Evolutionary conservation across 2,888 invertebrate genomes (phyloP).

Genomic region (Tetragonisca angustula): DNA sequence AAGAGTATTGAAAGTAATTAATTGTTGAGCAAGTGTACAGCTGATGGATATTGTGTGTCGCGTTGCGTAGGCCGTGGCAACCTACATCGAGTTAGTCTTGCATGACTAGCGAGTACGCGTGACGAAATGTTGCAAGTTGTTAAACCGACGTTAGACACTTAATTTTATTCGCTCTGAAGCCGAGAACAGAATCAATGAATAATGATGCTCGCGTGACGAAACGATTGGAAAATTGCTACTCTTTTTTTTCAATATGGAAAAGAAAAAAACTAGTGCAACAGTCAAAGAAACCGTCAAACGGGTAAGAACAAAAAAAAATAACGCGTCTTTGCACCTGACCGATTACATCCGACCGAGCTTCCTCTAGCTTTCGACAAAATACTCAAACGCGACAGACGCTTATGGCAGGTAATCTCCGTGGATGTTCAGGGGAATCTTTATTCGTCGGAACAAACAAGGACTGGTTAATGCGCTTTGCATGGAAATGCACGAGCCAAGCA

Average conservation of each 20-base stretch:
- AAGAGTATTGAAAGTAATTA: constrained; percentile 29
- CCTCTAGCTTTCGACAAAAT: constrained; percentile 57
- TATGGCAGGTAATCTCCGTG: constrained; percentile 56
- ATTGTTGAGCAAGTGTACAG: constrained; percentile 22
- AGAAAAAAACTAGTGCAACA: too few relatives aligned
- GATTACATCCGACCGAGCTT: constrained; percentile 23
- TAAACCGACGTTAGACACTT: constrained; percentile 10
- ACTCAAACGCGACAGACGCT: constrained; percentile 30
- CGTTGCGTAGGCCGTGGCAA: constrained; percentile 22
- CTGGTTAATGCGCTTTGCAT: constrained; percentile 72
- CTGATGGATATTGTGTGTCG: constrained; percentile 26
- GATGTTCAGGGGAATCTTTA: constrained; percentile 73
- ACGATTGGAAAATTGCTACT: not conserved
- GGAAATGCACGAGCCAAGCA: constrained; percentile 71
- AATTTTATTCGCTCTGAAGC: not conserved
- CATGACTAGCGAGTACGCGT: constrained; percentile 16
- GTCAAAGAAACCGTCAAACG: not conserved
- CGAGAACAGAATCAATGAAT: not conserved
- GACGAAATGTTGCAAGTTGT: constrained; percentile 29
- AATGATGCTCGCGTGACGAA: not conserved
- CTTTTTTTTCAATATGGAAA: too few relatives aligned
- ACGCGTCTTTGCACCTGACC: constrained; percentile 37
- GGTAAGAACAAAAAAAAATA: constrained; percentile 35
- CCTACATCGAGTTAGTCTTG: constrained; percentile 26
- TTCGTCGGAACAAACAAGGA: constrained; percentile 67